These are phyloP conservation scores for Myotis myotis DNA, from an alignment of 2,797 vertebrate genomes.

Conservation along the genomic window DNA sequence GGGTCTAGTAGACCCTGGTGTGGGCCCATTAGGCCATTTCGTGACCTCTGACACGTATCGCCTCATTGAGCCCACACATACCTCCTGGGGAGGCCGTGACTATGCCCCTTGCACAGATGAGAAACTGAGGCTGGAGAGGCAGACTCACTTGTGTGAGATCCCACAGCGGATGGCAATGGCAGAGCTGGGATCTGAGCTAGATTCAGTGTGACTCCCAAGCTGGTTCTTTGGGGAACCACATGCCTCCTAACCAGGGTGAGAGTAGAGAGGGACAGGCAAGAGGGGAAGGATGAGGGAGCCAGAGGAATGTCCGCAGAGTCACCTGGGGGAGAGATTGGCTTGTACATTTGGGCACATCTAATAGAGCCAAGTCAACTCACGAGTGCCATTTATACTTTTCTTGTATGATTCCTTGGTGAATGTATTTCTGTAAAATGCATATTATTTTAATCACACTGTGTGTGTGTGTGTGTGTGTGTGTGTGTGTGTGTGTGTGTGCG, in stretches of 20 bases:
- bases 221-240: neutral
- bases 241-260: neutral
- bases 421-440: constrained; percentile 37
- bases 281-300: too few relatives aligned
- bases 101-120: neutral
- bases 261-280: neutral
- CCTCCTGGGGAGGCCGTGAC: accelerated
- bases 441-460: neutral
- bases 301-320: too few relatives aligned
- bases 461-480: neutral
- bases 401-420: constrained; percentile 20
- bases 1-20: neutral
- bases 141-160: neutral
- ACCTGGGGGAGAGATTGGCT: too few relatives aligned
- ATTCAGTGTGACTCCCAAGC: neutral
- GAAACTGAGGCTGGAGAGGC: neutral
- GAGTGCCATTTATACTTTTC: neutral
- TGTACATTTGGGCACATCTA: too few relatives aligned
- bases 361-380: neutral
- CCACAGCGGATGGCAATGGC: neutral
- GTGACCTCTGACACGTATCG: neutral
- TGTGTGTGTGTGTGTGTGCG: too few relatives aligned
- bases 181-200: neutral
- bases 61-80: neutral
- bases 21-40: neutral